Conservation (phyloP, 2,113 vertebrate species). For the Eurypyga helias region DNA sequence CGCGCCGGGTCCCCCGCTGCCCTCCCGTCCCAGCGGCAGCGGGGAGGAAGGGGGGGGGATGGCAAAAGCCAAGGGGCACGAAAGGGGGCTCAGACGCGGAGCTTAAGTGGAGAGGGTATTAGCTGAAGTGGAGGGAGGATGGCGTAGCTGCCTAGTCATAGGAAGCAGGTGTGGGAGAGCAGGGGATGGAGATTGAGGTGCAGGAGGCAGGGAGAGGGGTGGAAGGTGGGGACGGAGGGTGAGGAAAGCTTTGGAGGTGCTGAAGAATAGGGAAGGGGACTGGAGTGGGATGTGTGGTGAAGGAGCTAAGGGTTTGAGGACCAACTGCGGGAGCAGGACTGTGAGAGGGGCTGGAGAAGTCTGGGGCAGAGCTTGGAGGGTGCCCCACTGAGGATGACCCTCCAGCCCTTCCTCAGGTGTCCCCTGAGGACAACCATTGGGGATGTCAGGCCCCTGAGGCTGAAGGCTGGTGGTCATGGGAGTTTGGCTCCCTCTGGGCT, state of each 20-base stretch:
- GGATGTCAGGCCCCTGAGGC: rapidly evolving
- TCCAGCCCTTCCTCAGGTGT: rapidly evolving
- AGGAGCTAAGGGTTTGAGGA: background rate
- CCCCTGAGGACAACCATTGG: background rate
- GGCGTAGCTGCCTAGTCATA: background rate
- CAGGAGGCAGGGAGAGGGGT: background rate
- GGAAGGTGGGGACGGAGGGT: background rate
- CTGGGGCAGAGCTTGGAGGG: background rate
- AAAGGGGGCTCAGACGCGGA: background rate
- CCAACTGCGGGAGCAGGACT: background rate
- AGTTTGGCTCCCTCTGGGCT: background rate
- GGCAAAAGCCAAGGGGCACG: background rate
- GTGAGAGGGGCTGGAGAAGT: rapidly evolving
- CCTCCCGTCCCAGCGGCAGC: background rate
- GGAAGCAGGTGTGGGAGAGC: background rate
- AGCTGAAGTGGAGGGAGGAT: background rate
- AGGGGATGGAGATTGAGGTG: background rate
- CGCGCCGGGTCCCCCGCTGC: background rate
- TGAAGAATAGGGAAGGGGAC: background rate
- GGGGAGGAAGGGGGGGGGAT: background rate
- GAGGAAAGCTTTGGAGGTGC: background rate
- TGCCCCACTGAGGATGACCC: background rate
- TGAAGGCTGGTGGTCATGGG: background rate
- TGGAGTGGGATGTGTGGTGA: rapidly evolving
- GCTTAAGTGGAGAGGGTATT: background rate